A percentile compares a stretch with the other conserved stretches of the same genome.
These are phyloP conservation scores for Emberiza fucata DNA, from an alignment of 2,113 vertebrate genomes.

Conservation along the genomic window DNA sequence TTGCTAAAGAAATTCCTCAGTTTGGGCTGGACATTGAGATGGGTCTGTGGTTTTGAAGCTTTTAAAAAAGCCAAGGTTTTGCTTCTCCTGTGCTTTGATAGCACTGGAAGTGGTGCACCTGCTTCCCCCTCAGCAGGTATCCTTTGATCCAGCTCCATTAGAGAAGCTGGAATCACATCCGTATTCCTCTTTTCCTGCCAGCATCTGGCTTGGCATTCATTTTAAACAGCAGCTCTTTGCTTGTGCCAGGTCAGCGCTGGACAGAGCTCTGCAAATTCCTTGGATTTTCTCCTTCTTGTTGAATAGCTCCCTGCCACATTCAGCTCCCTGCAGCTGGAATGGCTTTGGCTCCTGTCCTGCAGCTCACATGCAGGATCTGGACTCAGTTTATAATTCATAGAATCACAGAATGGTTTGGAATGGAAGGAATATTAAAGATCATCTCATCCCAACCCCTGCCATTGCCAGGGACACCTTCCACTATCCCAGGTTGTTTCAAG, in stretches of 20 bases:
- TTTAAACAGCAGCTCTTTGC: neutral
- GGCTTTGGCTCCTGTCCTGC: neutral
- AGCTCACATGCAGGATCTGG: neutral
- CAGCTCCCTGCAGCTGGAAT: neutral
- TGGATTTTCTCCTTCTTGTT: neutral
- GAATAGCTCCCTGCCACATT: neutral
- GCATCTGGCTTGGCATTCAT: neutral
- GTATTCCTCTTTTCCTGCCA: neutral
- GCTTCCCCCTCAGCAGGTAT: neutral
- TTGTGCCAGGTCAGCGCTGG: neutral
- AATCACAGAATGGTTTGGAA: neutral
- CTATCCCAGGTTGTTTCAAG: neutral
- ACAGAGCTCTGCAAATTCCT: neutral
- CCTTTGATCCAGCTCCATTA: constrained; percentile 13
- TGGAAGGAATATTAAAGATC: neutral
- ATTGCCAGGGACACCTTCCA: neutral
- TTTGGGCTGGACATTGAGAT: neutral
- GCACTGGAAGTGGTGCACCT: neutral
- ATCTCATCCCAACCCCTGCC: neutral
- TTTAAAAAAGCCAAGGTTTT: neutral
- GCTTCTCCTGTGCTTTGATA: neutral
- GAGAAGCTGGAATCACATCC: neutral
- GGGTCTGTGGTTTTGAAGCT: neutral
- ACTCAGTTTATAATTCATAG: neutral
- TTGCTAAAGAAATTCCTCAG: neutral